These are phyloP conservation scores for Holothuria scabra DNA, from an alignment of 53 echinoderm and acorn worm species.

Conservation along the genomic window DNA sequence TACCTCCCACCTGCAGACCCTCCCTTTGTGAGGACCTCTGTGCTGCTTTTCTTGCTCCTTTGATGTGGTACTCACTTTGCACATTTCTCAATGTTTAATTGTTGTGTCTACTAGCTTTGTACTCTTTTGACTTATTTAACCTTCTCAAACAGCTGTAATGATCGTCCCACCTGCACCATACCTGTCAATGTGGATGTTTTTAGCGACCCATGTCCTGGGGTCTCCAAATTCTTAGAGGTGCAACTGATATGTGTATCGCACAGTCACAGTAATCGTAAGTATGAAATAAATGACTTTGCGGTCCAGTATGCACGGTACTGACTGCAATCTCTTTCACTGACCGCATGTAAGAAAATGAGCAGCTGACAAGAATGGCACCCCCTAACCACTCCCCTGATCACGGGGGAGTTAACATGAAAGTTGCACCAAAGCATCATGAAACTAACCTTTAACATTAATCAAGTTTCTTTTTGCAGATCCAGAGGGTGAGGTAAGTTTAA, in stretches of 20 bases:
- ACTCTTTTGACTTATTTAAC: conserved; percentile 50
- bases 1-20: no score
- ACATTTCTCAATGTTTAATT: no score
- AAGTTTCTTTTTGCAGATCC: no score
- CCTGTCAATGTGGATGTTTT: conserved; percentile 71
- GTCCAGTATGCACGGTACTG: background rate
- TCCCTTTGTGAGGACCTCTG: no score
- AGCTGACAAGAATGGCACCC: background rate
- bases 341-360: conserved; percentile 27
- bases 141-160: conserved; percentile 74
- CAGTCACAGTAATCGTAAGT: conserved; percentile 65
- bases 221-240: conserved; percentile 80
- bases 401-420: no score
- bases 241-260: conserved; percentile 51
- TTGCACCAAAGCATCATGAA: no score
- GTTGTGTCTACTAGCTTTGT: background rate
- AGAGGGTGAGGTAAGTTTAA: no score
- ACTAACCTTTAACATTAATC: no score
- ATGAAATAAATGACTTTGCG: conserved; percentile 50
- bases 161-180: conserved; percentile 67
- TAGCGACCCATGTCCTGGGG: conserved; percentile 77
- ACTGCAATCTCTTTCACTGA: background rate
- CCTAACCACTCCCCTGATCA: no score
- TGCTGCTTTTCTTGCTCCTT: no score
- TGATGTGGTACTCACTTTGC: no score